Base-by-base conservation (phyloP, 1,140 invertebrate species). In the Zaprionus kolodkinae region DNA sequence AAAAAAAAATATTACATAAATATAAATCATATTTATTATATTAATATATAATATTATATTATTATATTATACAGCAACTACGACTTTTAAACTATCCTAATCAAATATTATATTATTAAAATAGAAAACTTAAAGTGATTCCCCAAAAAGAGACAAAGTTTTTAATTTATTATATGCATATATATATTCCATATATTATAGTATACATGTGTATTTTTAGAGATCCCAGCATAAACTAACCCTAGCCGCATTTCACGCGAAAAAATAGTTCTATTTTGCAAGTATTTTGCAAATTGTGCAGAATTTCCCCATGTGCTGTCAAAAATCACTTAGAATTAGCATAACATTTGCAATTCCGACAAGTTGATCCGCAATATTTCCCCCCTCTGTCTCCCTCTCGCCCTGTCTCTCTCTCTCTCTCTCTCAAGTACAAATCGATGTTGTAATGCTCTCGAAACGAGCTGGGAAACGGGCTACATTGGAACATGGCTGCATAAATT, bases 401-500 rank as follows among this genome's bases (percentile, higher is more conserved):
- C 11, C 27, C 50, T 6, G 6, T 7, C 48, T 27, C 17, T 52
- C 25, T 27, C 50, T 52, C 9, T 36, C 21, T 52, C 10, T 59
- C n/a, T 3, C 36, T 59, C 35, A 68, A 52, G 33, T 38, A 10
- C 33, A 52, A 68, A 52, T 68, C 43, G 21, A 52, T 38, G 43
- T 52, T 38, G 45, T 15, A 38, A 40, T 13, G 11, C 13, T 15
- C 40, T 45, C 15, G 40, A 6, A 15, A 45, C 40, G 40, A 45
- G 10, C 27, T 25, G 43, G 52, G 40, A 2, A 21, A 21, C 2
- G 21, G 21, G 52, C 33, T 55, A 33, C 21, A 21, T 21, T 21
- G 21, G 21, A 30, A 30, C 59, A 3, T 60, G 13, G 63, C 45
- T 60, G 17, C 36, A 68, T 68, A 73, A 68, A 73, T 73, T 73